Percentiles rank a stretch among this genome's conserved stretches.
phyloP scores from a whole-genome alignment of 2,888 invertebrate genomes.

The Willowsia nigromaculata region DNA sequence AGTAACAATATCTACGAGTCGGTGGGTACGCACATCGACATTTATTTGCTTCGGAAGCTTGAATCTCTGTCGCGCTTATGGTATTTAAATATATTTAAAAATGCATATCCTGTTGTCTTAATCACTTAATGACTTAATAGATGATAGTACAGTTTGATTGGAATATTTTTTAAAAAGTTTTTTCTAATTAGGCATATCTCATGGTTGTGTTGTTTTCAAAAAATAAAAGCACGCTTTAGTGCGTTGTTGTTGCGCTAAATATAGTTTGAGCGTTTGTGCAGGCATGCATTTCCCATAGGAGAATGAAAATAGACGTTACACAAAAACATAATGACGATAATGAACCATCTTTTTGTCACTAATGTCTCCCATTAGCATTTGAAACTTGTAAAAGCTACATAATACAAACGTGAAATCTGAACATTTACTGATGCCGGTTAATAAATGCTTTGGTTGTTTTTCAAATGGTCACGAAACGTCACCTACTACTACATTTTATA shows the following conservation, averaged over 20 bases:
- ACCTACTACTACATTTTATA: not conserved
- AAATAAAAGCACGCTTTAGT: too few species aligned
- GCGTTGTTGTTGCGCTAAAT: too few species aligned
- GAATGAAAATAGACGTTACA: not conserved
- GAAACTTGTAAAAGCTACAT: not conserved
- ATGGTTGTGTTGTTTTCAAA: not conserved
- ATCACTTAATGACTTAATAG: not conserved
- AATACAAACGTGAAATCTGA: not conserved
- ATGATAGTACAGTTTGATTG: not conserved
- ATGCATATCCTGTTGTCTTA: not conserved
- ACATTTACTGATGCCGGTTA: not conserved
- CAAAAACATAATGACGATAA: not conserved
- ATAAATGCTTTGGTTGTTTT: not conserved
- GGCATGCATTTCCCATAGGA: too few species aligned
- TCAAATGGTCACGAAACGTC: conserved; percentile 32
- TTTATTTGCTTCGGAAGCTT: not conserved
- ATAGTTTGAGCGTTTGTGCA: not conserved
- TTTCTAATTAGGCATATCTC: not conserved
- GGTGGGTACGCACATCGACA: not conserved
- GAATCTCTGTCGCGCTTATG: not conserved
- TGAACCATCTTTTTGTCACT: not conserved
- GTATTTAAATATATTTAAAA: not conserved
- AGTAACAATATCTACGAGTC: not conserved
- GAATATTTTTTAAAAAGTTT: not conserved
- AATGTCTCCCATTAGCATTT: not conserved